Percentiles rank a stretch among this genome's conserved stretches.
phyloP scores from a whole-genome alignment of 2,888 invertebrate genomes.

The Lordiphosa fenestrarum region DNA sequence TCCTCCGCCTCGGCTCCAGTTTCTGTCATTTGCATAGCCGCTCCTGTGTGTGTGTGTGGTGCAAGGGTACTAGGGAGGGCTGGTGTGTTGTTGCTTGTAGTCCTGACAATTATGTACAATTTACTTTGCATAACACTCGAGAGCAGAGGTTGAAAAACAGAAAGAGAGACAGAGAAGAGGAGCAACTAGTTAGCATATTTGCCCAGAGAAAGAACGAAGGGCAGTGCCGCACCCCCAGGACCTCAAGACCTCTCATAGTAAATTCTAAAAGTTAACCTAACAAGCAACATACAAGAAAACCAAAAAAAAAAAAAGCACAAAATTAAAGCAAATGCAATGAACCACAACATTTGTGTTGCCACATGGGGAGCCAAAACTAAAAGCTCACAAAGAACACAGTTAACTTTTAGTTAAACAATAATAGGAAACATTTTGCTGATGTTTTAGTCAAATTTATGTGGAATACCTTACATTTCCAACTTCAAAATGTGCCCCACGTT shows the following conservation, averaged over 20 bases:
- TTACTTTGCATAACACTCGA: slow-evolving; percentile 71
- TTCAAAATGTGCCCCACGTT: not conserved
- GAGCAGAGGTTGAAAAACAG: slow-evolving; percentile 34
- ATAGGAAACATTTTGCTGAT: too few species aligned
- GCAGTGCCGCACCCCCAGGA: not conserved
- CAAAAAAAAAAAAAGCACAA: not conserved
- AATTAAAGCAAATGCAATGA: slow-evolving; percentile 6
- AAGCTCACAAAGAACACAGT: not conserved
- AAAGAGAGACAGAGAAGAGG: slow-evolving; percentile 17
- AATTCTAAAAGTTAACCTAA: slow-evolving; percentile 19
- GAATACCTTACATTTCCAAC: not conserved
- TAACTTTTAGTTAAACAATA: not conserved
- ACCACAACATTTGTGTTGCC: slow-evolving; percentile 8
- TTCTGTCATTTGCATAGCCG: slow-evolving; percentile 31
- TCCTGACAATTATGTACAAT: slow-evolving; percentile 70
- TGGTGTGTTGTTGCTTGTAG: slow-evolving; percentile 24
- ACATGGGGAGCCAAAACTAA: not conserved
- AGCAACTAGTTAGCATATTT: slow-evolving; percentile 40
- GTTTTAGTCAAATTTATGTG: not conserved
- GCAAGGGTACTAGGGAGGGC: slow-evolving; percentile 4
- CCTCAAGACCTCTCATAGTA: slow-evolving; percentile 2
- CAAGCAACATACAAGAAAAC: slow-evolving; percentile 12
- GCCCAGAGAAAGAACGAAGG: slow-evolving; percentile 10
- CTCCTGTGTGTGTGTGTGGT: not conserved
- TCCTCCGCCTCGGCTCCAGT: slow-evolving; percentile 30